phyloP scores from a whole-genome alignment of 2,113 vertebrate species.

The Scophthalmus maximus region DNA sequence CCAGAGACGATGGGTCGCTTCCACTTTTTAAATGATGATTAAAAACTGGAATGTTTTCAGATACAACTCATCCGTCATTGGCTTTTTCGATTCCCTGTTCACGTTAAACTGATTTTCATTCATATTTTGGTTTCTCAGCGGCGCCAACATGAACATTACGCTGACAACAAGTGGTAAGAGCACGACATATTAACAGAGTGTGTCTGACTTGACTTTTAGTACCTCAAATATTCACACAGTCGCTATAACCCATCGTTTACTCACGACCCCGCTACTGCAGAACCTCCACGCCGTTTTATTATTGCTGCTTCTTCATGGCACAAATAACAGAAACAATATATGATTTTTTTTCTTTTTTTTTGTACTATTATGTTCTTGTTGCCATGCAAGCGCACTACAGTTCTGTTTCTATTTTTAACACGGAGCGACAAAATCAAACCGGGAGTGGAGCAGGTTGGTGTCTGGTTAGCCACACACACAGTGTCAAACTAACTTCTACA shows the following conservation, averaged over 20 bases:
- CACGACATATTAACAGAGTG: not conserved
- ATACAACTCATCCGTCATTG: constrained; percentile 33
- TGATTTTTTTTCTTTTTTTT: constrained; percentile 36
- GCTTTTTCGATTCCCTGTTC: constrained; percentile 35
- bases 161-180: constrained; percentile 56
- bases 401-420: constrained; percentile 76
- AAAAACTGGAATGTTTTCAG: constrained; percentile 60
- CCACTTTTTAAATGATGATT: constrained; percentile 29
- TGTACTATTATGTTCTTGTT: constrained; percentile 67
- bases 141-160: constrained; percentile 30
- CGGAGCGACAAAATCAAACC: constrained; percentile 50
- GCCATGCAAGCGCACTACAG: constrained; percentile 89
- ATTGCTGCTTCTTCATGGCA: constrained; percentile 91
- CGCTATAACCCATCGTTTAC: constrained; percentile 2
- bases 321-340: constrained; percentile 84
- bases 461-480: constrained; percentile 55
- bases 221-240: constrained; percentile 42
- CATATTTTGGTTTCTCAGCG: constrained; percentile 56
- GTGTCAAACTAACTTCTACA: constrained; percentile 64
- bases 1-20: constrained; percentile 20
- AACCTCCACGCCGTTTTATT: constrained; percentile 74
- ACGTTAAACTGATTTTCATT: not conserved
- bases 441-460: constrained; percentile 49
- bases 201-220: not conserved
- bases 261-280: constrained; percentile 24